Base-by-base conservation (phyloP, 2,113 vertebrate species). In the Gnathonemus echidnorhynchus region DNA sequence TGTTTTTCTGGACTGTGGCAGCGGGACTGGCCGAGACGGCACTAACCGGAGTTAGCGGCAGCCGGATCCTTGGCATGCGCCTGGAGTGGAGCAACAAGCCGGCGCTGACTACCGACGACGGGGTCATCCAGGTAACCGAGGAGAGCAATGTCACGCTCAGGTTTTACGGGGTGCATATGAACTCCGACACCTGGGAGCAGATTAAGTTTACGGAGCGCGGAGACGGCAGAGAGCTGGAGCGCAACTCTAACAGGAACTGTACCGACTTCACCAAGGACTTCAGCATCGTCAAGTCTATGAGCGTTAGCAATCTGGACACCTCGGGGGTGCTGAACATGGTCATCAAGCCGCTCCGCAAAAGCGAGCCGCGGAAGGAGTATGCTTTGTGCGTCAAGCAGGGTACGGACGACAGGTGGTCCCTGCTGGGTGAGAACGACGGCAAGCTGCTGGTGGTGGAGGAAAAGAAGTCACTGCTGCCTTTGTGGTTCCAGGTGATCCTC, bases 401-500 rank as follows among this genome's bases (percentile, higher is more conserved):
- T 0, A 93, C 93, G 0, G 95, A 95, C 0, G 93, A 93, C 13
- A 94, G 92, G 17, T 99, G 98, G 98, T 27, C 92, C 89, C 93
- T 94, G 31, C 95, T 97, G 70, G 94, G 92, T 0, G 96, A 96
- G 0, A 45, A 90, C 0, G 97, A 99, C 91, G 96, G 97, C 0
- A 92, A 92, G 0, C 90, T 99, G 50, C 87, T 94, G 74, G 97
- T 99, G 94, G 35, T 97, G 93, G 98, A 98, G 94, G 97, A 97
- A 93, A 94, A 95, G 87, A 95, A 94, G 89, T 95, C 92, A 0
- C 27, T 99, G 87, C 87, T 99, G 91, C 98, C 98, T 0, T 48
- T 97, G 0, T 99, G 98, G 98, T 9, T 99, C 85, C 97, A 98
- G 95, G 92, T 96, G 35, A 94, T 97, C 7, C 90, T 99, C 80